Evolutionary conservation across 2,113 vertebrate genomes (phyloP).

Genomic region (Alethe diademata): DNA sequence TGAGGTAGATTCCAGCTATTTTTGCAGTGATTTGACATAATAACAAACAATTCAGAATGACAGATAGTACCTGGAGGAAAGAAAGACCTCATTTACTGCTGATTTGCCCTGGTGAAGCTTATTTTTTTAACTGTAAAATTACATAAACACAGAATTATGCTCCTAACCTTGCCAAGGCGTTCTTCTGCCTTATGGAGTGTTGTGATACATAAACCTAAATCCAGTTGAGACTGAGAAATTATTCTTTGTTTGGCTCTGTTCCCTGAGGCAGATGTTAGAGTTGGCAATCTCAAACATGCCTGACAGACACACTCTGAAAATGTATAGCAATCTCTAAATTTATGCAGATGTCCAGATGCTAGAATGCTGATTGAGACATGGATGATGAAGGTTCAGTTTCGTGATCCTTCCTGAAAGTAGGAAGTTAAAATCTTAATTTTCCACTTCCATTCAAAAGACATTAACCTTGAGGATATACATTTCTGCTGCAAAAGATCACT

Average conservation of each 20-base stretch:
- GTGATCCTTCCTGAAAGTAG: not conserved
- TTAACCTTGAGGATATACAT: not conserved
- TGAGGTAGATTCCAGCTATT: not conserved
- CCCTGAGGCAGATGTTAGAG: not conserved
- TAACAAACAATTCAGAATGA: not conserved
- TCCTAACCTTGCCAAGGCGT: not conserved
- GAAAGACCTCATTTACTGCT: not conserved
- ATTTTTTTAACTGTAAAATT: conserved; percentile 1
- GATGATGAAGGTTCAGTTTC: not conserved
- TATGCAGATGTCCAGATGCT: conserved; percentile 14
- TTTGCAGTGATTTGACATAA: not conserved
- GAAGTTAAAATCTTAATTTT: not conserved
- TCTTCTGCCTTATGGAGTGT: not conserved
- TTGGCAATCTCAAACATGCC: not conserved
- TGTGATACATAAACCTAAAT: not conserved
- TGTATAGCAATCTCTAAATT: not conserved
- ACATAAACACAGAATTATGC: not conserved
- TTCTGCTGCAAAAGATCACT: not conserved
- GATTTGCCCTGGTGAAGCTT: not conserved
- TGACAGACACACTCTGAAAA: not conserved
- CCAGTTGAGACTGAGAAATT: not conserved
- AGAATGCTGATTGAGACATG: not conserved
- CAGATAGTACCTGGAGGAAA: not conserved
- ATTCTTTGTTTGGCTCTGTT: not conserved
- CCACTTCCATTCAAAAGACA: not conserved